phyloP scores from a whole-genome alignment of 2,113 vertebrate species.

The Bucco capensis region DNA sequence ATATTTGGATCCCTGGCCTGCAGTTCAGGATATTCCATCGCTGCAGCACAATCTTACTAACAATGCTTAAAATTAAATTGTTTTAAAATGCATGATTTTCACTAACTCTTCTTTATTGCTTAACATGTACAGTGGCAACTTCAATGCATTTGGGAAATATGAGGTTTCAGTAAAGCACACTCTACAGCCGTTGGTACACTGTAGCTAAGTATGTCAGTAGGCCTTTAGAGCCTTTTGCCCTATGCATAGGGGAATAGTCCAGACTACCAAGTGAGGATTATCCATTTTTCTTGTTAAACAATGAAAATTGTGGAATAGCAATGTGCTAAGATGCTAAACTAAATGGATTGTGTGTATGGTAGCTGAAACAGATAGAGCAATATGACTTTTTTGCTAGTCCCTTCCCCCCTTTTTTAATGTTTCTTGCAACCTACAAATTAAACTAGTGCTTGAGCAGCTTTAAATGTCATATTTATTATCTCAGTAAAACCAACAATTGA shows the following conservation, averaged over 20 bases:
- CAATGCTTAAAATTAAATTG: slow-evolving; percentile 70
- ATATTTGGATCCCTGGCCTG: slow-evolving; percentile 77
- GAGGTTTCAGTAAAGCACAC: slow-evolving; percentile 71
- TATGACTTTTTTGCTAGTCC: slow-evolving; percentile 64
- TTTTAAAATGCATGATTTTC: slow-evolving; percentile 87
- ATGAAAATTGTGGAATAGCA: slow-evolving; percentile 48
- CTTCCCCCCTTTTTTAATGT: slow-evolving; percentile 41
- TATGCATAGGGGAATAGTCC: slow-evolving; percentile 50
- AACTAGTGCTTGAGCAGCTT: slow-evolving; percentile 68
- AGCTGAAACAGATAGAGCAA: slow-evolving; percentile 63
- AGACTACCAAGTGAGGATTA: slow-evolving; percentile 34
- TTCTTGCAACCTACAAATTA: slow-evolving; percentile 50
- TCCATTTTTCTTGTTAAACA: slow-evolving; percentile 48
- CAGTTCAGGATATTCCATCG: slow-evolving; percentile 69
- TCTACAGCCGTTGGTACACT: slow-evolving; percentile 65
- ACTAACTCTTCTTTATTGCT: slow-evolving; percentile 72
- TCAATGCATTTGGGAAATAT: slow-evolving; percentile 68
- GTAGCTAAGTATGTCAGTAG: slow-evolving; percentile 49
- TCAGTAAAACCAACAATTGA: slow-evolving; percentile 37
- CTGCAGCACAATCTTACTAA: slow-evolving; percentile 73
- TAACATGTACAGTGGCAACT: slow-evolving; percentile 78
- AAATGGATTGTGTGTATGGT: slow-evolving; percentile 58
- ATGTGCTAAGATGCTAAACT: slow-evolving; percentile 36
- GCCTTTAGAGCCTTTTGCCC: slow-evolving; percentile 54
- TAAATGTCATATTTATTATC: slow-evolving; percentile 60